These are phyloP conservation scores for Catharus bicknelli DNA, from an alignment of 2,113 vertebrate genomes.

Conservation along the genomic window DNA sequence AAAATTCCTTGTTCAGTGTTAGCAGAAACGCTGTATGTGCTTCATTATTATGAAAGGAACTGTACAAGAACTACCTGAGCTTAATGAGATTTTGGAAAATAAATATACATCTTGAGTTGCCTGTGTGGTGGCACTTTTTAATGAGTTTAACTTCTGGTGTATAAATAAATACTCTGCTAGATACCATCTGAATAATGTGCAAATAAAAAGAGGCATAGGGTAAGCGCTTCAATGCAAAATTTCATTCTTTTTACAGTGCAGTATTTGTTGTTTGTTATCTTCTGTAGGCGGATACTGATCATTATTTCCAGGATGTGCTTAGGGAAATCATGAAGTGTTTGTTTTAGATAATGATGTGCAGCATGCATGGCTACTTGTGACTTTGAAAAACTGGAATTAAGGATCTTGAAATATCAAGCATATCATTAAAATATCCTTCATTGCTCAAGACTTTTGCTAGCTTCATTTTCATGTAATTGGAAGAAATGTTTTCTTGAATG, in stretches of 20 bases:
- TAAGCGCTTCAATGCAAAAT: not conserved
- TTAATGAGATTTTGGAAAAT: conserved; percentile 61
- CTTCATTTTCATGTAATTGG: conserved; percentile 57
- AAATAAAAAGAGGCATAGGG: conserved; percentile 32
- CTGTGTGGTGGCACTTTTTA: conserved; percentile 12
- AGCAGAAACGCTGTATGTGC: not conserved
- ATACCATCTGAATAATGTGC: conserved; percentile 26
- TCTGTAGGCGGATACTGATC: conserved; percentile 47
- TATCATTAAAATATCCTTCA: conserved; percentile 41
- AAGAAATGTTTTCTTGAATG: conserved; percentile 36
- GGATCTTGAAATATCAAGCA: conserved; percentile 52
- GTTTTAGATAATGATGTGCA: conserved; percentile 60
- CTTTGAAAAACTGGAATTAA: conserved; percentile 52
- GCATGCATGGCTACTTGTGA: conserved; percentile 29
- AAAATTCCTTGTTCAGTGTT: not conserved
- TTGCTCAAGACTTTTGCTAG: conserved; percentile 20
- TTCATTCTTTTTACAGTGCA: conserved; percentile 16
- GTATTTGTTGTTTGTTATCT: conserved; percentile 61
- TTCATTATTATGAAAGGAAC: conserved; percentile 23
- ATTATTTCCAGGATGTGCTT: conserved; percentile 59
- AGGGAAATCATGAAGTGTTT: conserved; percentile 58
- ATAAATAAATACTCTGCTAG: conserved; percentile 41
- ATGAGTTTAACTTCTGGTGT: conserved; percentile 37
- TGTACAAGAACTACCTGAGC: not conserved
- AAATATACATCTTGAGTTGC: conserved; percentile 23